Base-by-base conservation (phyloP, 2,888 invertebrate species). In the Acrobasis consociella region DNA sequence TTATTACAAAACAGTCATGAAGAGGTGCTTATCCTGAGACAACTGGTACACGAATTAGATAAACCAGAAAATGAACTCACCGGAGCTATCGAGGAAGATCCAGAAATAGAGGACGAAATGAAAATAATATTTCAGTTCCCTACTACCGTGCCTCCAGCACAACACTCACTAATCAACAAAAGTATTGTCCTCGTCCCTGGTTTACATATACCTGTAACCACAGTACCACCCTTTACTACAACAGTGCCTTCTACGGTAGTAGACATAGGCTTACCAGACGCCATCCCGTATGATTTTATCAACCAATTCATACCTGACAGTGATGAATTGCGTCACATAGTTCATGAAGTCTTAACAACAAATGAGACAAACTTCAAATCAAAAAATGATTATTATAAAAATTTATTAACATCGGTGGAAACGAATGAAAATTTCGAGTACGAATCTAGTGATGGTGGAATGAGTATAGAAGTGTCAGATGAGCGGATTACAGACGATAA, bases 91-190 rank as follows among this genome's bases (percentile, higher is more conserved):
- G 42, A 56, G 22, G 46, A 46, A 56, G 56, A 56, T 13, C 38
- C 39, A 58, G 39, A 58, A 22, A 17, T 51, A 50, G 56, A 17
- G 9, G 42, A 58, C n/a, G 56, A 56, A 42, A 56, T 56, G 56
- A 56, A 56, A 42, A 39, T 56, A 7, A 16, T 56, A 42, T 56
- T 56, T 9, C 42, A 56, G 9, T 1, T 46, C 2, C 17, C 56
- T 42, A 56, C 56, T 0, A 17, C 17, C 10, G 42, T 46, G 0
- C 46, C 46, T 22, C 1, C 9, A 17, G 56, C 56, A 13, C 56
- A 56, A 46, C 56, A 56, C 22, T 13, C n/a, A 5, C 22, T 56
- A 42, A 13, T 56, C 2, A 56, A 56, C 11, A 42, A 17, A 42
- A 56, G 56, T 56, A 11, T 56, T 11, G 11, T 39, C 10, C 17